Conservation (phyloP, 2,888 invertebrate genomes). For the Drosophila trichaetosa region DNA sequence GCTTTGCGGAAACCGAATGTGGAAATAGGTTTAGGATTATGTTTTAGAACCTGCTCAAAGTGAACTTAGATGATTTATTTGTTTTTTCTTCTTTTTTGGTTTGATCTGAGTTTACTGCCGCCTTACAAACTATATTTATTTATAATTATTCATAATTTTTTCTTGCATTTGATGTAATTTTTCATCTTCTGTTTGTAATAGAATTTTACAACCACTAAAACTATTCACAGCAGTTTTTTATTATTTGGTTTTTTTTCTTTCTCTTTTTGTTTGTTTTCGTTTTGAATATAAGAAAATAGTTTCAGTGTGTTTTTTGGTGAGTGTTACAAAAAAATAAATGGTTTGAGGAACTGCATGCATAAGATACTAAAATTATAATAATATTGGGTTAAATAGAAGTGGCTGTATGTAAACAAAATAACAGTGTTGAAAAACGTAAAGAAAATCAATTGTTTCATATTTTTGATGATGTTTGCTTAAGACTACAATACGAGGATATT, state of each 20-base stretch:
- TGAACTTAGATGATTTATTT: constrained; percentile 16
- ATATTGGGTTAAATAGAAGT: constrained; percentile 23
- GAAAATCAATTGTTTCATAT: constrained; percentile 12
- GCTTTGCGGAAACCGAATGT: constrained; percentile 65
- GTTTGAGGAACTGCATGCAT: constrained; percentile 18
- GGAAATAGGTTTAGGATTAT: constrained; percentile 31
- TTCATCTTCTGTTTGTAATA: constrained; percentile 48
- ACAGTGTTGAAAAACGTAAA: constrained; percentile 36
- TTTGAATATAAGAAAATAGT: constrained; percentile 56
- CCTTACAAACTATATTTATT: constrained; percentile 67
- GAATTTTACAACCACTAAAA: constrained; percentile 83
- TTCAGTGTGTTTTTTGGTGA: constrained; percentile 27
- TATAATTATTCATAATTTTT: constrained; percentile 51
- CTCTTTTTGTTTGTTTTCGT: constrained; percentile 22
- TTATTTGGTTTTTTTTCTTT: not conserved
- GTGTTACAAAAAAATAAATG: constrained; percentile 5
- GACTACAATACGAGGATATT: constrained; percentile 75
- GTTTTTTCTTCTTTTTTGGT: not conserved
- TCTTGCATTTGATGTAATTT: constrained; percentile 22
- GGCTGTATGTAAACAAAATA: constrained; percentile 42
- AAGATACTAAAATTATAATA: constrained; percentile 11
- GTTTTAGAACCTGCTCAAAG: constrained; percentile 12
- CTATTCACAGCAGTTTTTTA: constrained; percentile 83
- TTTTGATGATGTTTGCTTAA: constrained; percentile 45
- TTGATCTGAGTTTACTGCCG: constrained; percentile 44